Conservation (phyloP, 2,888 invertebrate species). For the Noctuana brunneofusca region DNA sequence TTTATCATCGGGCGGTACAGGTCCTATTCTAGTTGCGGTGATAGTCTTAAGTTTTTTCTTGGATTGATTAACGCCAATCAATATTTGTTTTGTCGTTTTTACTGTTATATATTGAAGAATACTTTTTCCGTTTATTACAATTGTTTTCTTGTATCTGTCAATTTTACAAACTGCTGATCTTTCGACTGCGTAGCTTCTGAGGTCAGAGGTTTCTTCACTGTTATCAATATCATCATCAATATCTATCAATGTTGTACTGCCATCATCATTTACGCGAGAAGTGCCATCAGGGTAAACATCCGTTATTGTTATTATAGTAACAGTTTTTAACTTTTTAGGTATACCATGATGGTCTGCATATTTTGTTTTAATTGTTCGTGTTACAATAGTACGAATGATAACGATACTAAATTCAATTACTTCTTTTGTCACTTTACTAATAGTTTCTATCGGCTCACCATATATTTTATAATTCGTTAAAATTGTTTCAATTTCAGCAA, state of each 20-base stretch:
- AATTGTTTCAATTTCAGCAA: conserved; percentile 37
- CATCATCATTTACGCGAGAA: conserved; percentile 36
- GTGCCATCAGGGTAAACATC: conserved; percentile 42
- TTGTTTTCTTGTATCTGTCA: conserved; percentile 28
- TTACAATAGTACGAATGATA: conserved; percentile 41
- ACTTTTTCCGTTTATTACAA: conserved; percentile 30
- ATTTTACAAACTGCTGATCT: conserved; percentile 28
- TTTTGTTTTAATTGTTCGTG: conserved; percentile 43
- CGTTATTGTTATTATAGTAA: conserved; percentile 41
- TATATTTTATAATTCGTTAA: conserved; percentile 36
- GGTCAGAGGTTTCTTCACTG: conserved; percentile 22
- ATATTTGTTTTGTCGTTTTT: conserved; percentile 12
- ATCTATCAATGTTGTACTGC: conserved; percentile 41
- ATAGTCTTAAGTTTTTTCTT: conserved; percentile 10
- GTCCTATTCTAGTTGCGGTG: conserved; percentile 18
- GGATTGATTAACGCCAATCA: background rate
- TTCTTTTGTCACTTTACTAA: conserved; percentile 40
- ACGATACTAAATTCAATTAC: conserved; percentile 35
- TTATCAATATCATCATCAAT: conserved; percentile 38
- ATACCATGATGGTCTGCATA: conserved; percentile 40
- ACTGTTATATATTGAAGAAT: conserved; percentile 31
- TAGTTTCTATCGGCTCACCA: conserved; percentile 43
- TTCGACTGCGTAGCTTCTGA: conserved; percentile 39
- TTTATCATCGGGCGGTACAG: too few species aligned
- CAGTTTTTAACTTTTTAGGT: conserved; percentile 42